Evolutionary conservation across 2,888 invertebrate genomes (phyloP).

Genomic region (Icerya purchasi): DNA sequence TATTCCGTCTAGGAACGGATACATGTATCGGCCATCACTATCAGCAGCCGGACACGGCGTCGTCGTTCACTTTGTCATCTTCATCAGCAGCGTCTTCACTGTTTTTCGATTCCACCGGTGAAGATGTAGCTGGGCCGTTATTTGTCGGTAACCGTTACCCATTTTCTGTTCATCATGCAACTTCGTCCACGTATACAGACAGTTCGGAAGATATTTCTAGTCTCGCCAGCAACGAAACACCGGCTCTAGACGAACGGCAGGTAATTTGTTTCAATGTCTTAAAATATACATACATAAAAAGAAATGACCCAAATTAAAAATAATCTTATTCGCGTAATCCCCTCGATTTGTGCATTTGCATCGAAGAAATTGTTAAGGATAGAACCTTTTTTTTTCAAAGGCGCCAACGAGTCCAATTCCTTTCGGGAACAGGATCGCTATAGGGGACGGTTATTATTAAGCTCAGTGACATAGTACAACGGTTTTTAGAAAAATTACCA

Average conservation of each 20-base stretch:
- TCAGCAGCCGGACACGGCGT: slow-evolving; percentile 19
- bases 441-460: too few relatives aligned
- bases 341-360: too few relatives aligned
- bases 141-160: slow-evolving; percentile 33
- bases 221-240: slow-evolving; percentile 50
- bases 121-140: slow-evolving; percentile 26
- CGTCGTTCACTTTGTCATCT: slow-evolving; percentile 25
- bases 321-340: too few relatives aligned
- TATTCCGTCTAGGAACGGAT: slow-evolving; percentile 6
- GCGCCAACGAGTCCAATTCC: too few relatives aligned
- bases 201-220: slow-evolving; percentile 70
- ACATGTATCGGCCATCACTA: slow-evolving; percentile 11
- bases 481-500: too few relatives aligned
- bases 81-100: slow-evolving; percentile 33
- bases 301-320: too few relatives aligned
- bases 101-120: slow-evolving; percentile 28
- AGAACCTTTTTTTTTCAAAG: too few relatives aligned
- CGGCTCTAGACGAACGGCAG: slow-evolving; percentile 36
- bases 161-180: slow-evolving; percentile 25
- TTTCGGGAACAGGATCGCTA: too few relatives aligned
- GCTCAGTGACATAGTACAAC: too few relatives aligned
- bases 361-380: too few relatives aligned
- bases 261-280: too few relatives aligned
- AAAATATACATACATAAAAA: too few relatives aligned
- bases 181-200: slow-evolving; percentile 66